Evolutionary conservation across 64 coral and sea anemone species (phyloP), one percentile per base, ranked within the genome.

Genomic region (Montipora sp.): DNA sequence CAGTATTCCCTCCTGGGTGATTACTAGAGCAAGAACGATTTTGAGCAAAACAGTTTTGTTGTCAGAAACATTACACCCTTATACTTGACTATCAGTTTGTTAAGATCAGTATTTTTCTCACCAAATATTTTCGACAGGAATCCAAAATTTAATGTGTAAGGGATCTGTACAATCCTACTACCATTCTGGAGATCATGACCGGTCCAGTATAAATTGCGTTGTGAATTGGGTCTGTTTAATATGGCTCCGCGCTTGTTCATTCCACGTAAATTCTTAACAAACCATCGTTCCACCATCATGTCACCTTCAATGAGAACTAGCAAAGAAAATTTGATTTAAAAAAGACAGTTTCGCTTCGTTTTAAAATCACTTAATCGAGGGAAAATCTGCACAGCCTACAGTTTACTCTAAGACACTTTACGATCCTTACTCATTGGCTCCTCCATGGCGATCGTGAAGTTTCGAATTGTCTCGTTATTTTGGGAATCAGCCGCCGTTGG

Each of bases 261-360:
- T 10, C 51, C 24, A 21, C 60, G 16, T 22, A 46, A n/a, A 20
- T 72, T 7, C 14, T 48, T 15, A 1, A 50, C 0, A 13, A 72
- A 71, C 43, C 44, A 19, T 47, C 65, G 48, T 4, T 84, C 63
- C 1, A 84, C 63, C 82, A 72, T 71, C 82, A 84, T 84, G 36
- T 84, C 82, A 48, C 82, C 82, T 51, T 84, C 82, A 15, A 84
- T 49, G 9, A 84, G 36, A 84, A 84, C 82, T 84, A 49, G 8
- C 45, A 46, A 83, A 59, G 23, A 71, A 51, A 57, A 55, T 36
- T 36, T 36, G 27, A 81, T 14, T 5, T 24, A 11, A 58, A 80
- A 19, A 22, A 21, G 3, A 20, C 19, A 5, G 5, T 22, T 73
- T 73, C 3, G 9, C 21, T 18, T 22, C 3, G 59, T 63, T 12